A percentile compares a stretch with the other conserved stretches of the same genome.
These are phyloP conservation scores for Pachycephala philippinensis DNA, from an alignment of 2,113 vertebrate species.

Conservation along the genomic window DNA sequence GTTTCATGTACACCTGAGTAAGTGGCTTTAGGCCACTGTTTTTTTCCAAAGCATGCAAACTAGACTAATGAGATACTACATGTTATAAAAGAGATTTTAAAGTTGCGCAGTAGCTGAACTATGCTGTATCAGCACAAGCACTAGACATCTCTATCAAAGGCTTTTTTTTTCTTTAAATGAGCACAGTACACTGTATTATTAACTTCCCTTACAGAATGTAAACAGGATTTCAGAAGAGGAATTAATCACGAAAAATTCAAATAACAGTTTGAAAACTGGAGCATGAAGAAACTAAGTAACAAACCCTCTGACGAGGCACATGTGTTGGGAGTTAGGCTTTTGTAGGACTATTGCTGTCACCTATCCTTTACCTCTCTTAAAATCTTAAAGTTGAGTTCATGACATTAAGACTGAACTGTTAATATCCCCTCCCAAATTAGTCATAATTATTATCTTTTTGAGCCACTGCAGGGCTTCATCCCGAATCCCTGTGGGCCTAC, in stretches of 20 bases:
- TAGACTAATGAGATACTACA: background rate
- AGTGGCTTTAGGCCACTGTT: background rate
- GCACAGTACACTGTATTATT: conserved; percentile 15
- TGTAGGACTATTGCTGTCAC: background rate
- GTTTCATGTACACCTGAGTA: background rate
- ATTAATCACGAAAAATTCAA: conserved; percentile 5
- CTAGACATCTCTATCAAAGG: background rate
- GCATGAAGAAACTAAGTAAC: background rate
- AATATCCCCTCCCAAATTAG: background rate
- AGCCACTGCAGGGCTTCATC: background rate
- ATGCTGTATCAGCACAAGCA: background rate
- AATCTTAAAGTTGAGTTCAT: background rate
- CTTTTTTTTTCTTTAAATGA: background rate
- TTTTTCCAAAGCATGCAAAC: background rate
- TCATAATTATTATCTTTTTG: background rate
- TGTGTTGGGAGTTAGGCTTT: background rate
- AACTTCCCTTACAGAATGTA: conserved; percentile 3
- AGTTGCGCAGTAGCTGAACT: background rate
- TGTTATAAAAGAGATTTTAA: background rate
- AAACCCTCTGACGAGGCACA: background rate
- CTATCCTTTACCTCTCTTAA: background rate
- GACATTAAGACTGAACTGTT: background rate
- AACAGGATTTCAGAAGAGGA: conserved; percentile 24
- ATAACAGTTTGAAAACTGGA: background rate
- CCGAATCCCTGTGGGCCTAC: accelerated